Conservation (phyloP, 64 coral and sea anemone genomes). For the Dendronephthya gigantea region DNA sequence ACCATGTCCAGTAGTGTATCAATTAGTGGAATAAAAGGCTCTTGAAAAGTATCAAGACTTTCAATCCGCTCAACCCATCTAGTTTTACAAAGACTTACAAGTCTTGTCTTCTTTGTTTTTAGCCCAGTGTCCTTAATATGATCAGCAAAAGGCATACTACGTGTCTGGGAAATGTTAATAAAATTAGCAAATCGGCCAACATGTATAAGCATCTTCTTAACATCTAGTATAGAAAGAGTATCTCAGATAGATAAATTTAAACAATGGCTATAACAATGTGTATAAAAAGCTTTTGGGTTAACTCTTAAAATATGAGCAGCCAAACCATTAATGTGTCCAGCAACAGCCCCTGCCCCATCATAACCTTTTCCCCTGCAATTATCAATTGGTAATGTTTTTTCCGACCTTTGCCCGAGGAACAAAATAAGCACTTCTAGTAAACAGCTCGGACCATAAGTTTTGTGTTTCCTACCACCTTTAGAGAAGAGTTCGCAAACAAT, state of each 20-base stretch:
- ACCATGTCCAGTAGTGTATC: neutral
- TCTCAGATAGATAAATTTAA: neutral
- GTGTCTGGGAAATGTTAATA: too few species aligned
- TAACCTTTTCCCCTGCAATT: neutral
- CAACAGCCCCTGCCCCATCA: constrained; percentile 10
- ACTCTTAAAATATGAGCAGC: too few species aligned
- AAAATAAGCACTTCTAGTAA: too few species aligned
- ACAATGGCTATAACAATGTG: too few species aligned
- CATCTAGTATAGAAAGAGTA: neutral
- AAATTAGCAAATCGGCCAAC: neutral
- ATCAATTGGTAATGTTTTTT: too few species aligned
- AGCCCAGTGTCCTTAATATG: neutral
- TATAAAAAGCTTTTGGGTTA: too few species aligned
- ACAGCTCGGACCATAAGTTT: too few species aligned
- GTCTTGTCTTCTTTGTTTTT: constrained; percentile 11
- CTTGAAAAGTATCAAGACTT: neutral
- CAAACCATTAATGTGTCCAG: constrained; percentile 16
- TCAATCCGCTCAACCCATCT: constrained; percentile 22
- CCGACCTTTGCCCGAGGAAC: too few species aligned
- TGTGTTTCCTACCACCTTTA: too few species aligned
- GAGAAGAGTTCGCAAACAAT: too few species aligned
- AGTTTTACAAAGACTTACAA: neutral
- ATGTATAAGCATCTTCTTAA: constrained; percentile 21
- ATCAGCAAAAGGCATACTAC: neutral
- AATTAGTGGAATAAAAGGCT: neutral